Conservation (phyloP, 2,113 vertebrate genomes). For the Psilopogon haemacephalus region DNA sequence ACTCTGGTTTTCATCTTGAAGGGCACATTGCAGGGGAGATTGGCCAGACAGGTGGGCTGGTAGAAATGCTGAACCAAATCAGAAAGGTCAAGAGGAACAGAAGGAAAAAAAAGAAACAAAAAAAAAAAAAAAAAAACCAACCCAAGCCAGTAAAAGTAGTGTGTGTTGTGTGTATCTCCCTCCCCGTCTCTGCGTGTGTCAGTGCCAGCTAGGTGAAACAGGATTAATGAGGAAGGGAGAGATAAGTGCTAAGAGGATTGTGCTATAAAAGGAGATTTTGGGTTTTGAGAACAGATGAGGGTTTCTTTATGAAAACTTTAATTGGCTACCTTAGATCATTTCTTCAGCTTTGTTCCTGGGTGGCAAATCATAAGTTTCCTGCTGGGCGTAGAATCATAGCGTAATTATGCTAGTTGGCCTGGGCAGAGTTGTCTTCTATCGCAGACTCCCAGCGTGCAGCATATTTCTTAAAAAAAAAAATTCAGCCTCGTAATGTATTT, state of each 20-base stretch:
- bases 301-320: slow-evolving; percentile 67
- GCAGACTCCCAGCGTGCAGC: slow-evolving; percentile 42
- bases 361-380: slow-evolving; percentile 63
- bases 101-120: background rate
- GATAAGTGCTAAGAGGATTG: slow-evolving; percentile 64
- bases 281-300: slow-evolving; percentile 51
- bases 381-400: slow-evolving; percentile 53
- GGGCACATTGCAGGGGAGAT: slow-evolving; percentile 52
- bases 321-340: slow-evolving; percentile 67
- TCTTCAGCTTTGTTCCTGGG: slow-evolving; percentile 69
- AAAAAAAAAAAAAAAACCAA: background rate
- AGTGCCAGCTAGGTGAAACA: slow-evolving; percentile 57
- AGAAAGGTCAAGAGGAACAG: slow-evolving; percentile 64
- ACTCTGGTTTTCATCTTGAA: slow-evolving; percentile 59
- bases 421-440: slow-evolving; percentile 28
- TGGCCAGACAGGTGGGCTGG: slow-evolving; percentile 62
- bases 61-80: slow-evolving; percentile 56
- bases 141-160: background rate
- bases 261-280: slow-evolving; percentile 62
- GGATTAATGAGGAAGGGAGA: slow-evolving; percentile 64
- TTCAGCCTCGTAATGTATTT: slow-evolving; percentile 31
- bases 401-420: slow-evolving; percentile 60
- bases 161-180: background rate
- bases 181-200: slow-evolving; percentile 18
- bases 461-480: slow-evolving; percentile 47